Conservation (phyloP, 1,140 invertebrate species). For the Heliconius eleuchia region DNA sequence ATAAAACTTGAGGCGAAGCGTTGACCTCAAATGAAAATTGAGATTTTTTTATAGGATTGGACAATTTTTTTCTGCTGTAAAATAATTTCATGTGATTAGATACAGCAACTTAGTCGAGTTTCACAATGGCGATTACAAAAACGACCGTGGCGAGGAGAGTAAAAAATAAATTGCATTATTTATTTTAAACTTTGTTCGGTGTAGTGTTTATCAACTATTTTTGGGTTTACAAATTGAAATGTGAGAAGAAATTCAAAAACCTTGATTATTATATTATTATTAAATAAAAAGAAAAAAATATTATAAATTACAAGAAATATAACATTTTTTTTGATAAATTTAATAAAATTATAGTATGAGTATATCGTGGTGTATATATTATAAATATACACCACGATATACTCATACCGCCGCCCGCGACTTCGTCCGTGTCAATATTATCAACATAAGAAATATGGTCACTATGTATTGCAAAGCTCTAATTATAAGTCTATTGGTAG, state of each 20-base stretch:
- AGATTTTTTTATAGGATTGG: slow-evolving; percentile 30
- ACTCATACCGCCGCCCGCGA: no score
- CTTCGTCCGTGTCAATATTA: no score
- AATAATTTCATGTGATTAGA: slow-evolving; percentile 43
- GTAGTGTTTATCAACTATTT: background rate
- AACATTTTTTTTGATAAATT: no score
- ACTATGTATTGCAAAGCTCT: no score
- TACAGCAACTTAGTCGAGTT: slow-evolving; percentile 26
- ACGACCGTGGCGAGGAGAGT: slow-evolving; percentile 12
- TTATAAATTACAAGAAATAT: no score
- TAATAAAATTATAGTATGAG: no score
- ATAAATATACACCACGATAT: no score
- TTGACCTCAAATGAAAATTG: slow-evolving; percentile 28
- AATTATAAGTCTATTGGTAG: no score
- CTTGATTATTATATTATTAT: no score
- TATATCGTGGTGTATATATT: no score
- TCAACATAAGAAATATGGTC: no score
- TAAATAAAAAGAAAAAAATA: no score
- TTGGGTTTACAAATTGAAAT: background rate
- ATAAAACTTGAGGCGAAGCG: slow-evolving; percentile 24
- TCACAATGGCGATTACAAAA: slow-evolving; percentile 21
- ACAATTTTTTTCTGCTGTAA: slow-evolving; percentile 37
- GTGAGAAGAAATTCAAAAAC: background rate
- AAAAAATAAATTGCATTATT: slow-evolving; percentile 35
- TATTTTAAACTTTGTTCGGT: slow-evolving; percentile 15